Evolutionary conservation across 1,140 invertebrate species (phyloP).

Genomic region (Pseudomyrmex cubaensis): DNA sequence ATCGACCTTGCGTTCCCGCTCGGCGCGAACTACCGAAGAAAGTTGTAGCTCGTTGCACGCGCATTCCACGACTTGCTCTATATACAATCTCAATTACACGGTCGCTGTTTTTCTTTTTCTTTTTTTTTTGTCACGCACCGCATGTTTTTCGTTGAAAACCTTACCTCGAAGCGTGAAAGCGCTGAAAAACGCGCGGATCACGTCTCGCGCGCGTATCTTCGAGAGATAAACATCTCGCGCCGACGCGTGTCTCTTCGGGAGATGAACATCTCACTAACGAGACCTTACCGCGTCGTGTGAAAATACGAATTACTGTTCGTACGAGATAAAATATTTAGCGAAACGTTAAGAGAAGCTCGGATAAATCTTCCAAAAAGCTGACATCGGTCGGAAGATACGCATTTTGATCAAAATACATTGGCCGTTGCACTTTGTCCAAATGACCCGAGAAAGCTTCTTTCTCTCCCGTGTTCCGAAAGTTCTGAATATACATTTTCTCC

Average conservation of each 20-base stretch:
- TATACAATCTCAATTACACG: slow-evolving; percentile 68
- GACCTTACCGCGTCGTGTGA: not conserved
- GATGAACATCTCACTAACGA: slow-evolving; percentile 33
- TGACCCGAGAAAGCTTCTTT: not conserved
- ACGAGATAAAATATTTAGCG: too few species aligned
- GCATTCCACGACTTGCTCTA: slow-evolving; percentile 55
- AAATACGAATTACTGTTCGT: too few species aligned
- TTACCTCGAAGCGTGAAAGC: slow-evolving; percentile 44
- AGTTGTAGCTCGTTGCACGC: slow-evolving; percentile 32
- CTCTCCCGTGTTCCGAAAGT: not conserved
- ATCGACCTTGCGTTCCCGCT: slow-evolving; percentile 6
- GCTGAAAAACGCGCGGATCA: slow-evolving; percentile 29
- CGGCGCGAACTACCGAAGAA: slow-evolving; percentile 15
- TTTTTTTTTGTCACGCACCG: slow-evolving; percentile 26
- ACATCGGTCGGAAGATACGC: too few species aligned
- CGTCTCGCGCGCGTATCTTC: not conserved
- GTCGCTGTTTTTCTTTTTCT: slow-evolving; percentile 38
- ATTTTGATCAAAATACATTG: not conserved
- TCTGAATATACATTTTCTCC: not conserved
- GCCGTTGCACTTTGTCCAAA: not conserved
- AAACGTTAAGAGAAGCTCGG: too few species aligned
- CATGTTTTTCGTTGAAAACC: slow-evolving; percentile 6
- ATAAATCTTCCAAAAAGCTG: too few species aligned
- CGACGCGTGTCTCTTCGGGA: slow-evolving; percentile 8
- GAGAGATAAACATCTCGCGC: slow-evolving; percentile 7